phyloP scores from a whole-genome alignment of 2,797 vertebrate species.

The Chaetodon trifasciatus region DNA sequence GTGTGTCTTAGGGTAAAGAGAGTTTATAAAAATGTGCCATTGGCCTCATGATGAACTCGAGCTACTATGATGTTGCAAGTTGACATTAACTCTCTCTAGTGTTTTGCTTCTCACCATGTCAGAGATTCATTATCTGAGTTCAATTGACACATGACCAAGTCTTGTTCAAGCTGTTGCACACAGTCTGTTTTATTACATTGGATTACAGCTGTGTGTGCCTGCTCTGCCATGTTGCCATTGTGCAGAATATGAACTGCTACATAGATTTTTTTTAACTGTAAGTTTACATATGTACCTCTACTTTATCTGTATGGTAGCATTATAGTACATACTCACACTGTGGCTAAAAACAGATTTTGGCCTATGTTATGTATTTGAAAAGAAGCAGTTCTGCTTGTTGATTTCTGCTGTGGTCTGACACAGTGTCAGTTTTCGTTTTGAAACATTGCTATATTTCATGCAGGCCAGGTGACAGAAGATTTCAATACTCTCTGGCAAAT shows the following conservation, averaged over 20 bases:
- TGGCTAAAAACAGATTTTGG: not conserved
- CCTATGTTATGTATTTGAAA: not conserved
- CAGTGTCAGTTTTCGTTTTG: not conserved
- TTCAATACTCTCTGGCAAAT: not conserved
- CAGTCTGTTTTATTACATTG: not conserved
- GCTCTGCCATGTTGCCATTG: not conserved
- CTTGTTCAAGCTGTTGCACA: conserved; percentile 1
- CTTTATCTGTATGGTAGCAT: not conserved
- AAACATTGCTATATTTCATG: not conserved
- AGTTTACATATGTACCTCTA: not conserved
- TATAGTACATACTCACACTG: not conserved
- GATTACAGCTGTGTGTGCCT: not conserved
- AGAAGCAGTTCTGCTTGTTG: not conserved
- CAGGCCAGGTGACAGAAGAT: not conserved
- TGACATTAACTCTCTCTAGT: not conserved
- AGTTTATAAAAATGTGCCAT: not conserved
- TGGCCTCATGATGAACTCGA: conserved; percentile 2
- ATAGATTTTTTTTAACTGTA: not conserved
- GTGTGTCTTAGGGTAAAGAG: not conserved
- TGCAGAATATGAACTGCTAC: not conserved
- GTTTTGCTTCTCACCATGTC: not conserved
- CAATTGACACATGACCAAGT: conserved; percentile 1
- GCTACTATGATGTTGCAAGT: conserved; percentile 8
- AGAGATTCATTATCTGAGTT: conserved; percentile 7
- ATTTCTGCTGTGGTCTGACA: not conserved